A percentile compares a stretch with the other conserved stretches of the same genome.
Evolutionary conservation across 2,113 vertebrate genomes (phyloP).

Genomic region (Alligator sinensis): DNA sequence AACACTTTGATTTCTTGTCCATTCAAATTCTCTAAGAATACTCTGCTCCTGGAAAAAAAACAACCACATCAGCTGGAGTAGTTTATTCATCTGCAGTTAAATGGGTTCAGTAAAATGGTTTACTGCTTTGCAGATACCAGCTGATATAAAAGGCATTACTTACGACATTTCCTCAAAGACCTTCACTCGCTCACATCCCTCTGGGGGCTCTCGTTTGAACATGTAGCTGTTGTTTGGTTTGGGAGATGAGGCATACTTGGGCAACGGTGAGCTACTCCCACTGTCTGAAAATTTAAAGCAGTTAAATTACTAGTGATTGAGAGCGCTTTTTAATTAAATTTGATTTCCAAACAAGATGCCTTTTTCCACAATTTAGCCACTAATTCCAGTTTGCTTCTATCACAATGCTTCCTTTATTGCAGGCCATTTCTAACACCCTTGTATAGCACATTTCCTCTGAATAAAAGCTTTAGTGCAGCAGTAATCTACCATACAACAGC

Average conservation of each 20-base stretch:
- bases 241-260: slow-evolving; percentile 96
- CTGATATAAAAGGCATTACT: slow-evolving; percentile 84
- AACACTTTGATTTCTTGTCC: slow-evolving; percentile 64
- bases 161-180: slow-evolving; percentile 98
- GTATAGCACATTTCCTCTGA: slow-evolving; percentile 59
- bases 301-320: slow-evolving; percentile 86
- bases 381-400: slow-evolving; percentile 40
- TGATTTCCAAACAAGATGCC: slow-evolving; percentile 79
- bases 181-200: slow-evolving; percentile 98
- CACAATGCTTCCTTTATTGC: slow-evolving; percentile 57
- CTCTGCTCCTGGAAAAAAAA: slow-evolving; percentile 68
- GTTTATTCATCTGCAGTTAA: slow-evolving; percentile 80
- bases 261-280: slow-evolving; percentile 94
- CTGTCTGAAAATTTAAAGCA: slow-evolving; percentile 90
- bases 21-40: slow-evolving; percentile 63
- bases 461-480: slow-evolving; percentile 59
- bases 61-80: slow-evolving; percentile 78
- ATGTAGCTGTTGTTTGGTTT: slow-evolving; percentile 99
- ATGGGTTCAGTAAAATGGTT: slow-evolving; percentile 76
- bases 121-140: slow-evolving; percentile 81
- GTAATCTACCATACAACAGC: slow-evolving; percentile 53
- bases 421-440: slow-evolving; percentile 61
- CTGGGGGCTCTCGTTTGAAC: slow-evolving; percentile 98
- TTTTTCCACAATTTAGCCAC: slow-evolving; percentile 65
- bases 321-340: slow-evolving; percentile 76